Percentiles rank a stretch among this genome's conserved stretches.
Evolutionary conservation across 2,888 invertebrate genomes (phyloP).

Genomic region (Rhagonycha fulva): DNA sequence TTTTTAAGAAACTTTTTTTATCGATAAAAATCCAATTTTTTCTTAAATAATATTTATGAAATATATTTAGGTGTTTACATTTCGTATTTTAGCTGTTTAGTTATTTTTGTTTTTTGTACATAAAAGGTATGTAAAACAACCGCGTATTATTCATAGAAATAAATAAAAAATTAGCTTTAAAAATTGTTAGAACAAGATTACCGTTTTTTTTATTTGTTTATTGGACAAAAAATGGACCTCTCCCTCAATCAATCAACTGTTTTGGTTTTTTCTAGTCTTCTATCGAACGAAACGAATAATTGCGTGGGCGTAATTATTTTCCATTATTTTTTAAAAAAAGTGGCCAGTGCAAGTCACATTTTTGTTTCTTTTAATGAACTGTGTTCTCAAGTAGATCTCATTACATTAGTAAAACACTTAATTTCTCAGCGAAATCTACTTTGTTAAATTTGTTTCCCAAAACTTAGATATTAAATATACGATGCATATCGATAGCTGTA

Average conservation of each 20-base stretch:
- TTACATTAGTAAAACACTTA: constrained; percentile 12
- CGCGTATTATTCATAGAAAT: constrained; percentile 17
- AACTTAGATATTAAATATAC: constrained; percentile 38
- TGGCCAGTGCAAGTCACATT: constrained; percentile 19
- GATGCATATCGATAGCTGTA: constrained; percentile 51
- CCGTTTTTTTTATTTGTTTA: constrained; percentile 21
- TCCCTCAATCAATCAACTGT: not conserved
- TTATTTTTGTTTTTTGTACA: constrained; percentile 40
- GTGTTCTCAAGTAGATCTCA: constrained; percentile 29
- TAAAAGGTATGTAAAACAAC: constrained; percentile 33
- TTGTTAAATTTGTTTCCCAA: constrained; percentile 1
- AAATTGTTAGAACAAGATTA: constrained; percentile 22
- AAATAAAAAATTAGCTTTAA: constrained; percentile 24
- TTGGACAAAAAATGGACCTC: constrained; percentile 10
- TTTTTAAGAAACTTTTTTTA: constrained; percentile 25
- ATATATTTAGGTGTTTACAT: constrained; percentile 27
- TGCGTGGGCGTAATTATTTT: constrained; percentile 14
- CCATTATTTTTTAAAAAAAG: constrained; percentile 3
- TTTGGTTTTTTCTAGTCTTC: constrained; percentile 25
- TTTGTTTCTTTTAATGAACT: constrained; percentile 1
- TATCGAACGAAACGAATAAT: not conserved
- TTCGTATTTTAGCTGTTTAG: constrained; percentile 42
- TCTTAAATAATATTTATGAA: constrained; percentile 24
- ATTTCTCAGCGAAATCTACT: constrained; percentile 9
- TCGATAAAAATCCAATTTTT: constrained; percentile 22